Conservation (phyloP, 2,113 vertebrate genomes). For the Clarias magur region DNA sequence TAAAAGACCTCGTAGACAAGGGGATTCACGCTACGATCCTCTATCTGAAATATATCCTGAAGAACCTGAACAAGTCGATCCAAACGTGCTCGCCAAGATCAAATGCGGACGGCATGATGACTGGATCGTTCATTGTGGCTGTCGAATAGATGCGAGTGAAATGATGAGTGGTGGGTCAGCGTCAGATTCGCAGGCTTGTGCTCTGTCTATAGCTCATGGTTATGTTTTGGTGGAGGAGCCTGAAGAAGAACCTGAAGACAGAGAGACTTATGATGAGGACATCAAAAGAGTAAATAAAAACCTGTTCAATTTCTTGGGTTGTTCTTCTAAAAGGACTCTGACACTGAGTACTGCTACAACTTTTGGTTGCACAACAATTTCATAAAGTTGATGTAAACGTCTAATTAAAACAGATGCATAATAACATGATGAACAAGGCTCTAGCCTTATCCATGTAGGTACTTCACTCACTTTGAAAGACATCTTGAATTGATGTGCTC, state of each 20-base stretch:
- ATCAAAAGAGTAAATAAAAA: constrained; percentile 13
- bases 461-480: background rate
- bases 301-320: background rate
- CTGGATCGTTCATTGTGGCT: constrained; percentile 35
- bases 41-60: background rate
- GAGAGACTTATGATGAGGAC: constrained; percentile 15
- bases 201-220: constrained; percentile 52
- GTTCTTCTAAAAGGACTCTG: background rate
- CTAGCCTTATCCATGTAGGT: background rate
- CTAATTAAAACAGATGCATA: background rate
- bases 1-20: constrained; percentile 53
- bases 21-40: constrained; percentile 37
- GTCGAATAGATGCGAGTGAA: constrained; percentile 36
- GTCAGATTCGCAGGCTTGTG: background rate
- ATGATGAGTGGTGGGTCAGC: background rate
- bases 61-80: constrained; percentile 9
- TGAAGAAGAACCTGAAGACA: constrained; percentile 42
- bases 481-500: background rate
- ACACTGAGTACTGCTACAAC: background rate
- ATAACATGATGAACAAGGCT: background rate
- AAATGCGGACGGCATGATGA: constrained; percentile 49
- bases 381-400: background rate
- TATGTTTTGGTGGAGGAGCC: constrained; percentile 76
- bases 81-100: background rate
- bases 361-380: background rate